Conservation (phyloP, 2,113 vertebrate species). For the Gnathochromis pfefferi region DNA sequence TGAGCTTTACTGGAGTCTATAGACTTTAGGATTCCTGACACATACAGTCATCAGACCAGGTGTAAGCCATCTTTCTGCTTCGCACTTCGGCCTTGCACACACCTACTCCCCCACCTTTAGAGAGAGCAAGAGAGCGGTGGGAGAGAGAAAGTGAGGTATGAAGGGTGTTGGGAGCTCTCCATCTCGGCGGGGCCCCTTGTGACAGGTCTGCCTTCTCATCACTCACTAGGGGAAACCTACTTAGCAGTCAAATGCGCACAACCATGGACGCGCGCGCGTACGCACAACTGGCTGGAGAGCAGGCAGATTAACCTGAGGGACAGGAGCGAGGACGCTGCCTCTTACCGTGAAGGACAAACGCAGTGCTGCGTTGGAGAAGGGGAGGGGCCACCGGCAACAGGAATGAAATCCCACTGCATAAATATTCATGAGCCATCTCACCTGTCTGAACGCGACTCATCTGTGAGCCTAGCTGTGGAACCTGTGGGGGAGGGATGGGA, state of each 20-base stretch:
- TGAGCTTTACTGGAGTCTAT: background rate
- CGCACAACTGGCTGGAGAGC: constrained; percentile 37
- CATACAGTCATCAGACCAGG: background rate
- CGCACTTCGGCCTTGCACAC: constrained; percentile 10
- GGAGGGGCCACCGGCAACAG: constrained; percentile 58
- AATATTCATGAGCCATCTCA: constrained; percentile 73
- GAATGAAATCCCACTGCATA: constrained; percentile 66
- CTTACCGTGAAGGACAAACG: constrained; percentile 71
- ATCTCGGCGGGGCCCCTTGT: constrained; percentile 55
- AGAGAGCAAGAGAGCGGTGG: background rate
- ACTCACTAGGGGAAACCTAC: constrained; percentile 60
- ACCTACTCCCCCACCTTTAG: background rate
- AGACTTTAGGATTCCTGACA: background rate
- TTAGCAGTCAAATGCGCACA: constrained; percentile 44
- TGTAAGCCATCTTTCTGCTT: background rate
- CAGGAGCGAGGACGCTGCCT: constrained; percentile 65
- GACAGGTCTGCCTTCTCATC: constrained; percentile 64
- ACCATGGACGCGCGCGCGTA: background rate
- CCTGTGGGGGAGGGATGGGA: background rate
- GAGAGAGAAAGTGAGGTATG: background rate
- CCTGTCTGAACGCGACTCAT: constrained; percentile 70
- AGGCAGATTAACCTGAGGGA: constrained; percentile 71
- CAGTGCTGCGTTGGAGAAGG: constrained; percentile 51
- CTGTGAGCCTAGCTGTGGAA: constrained; percentile 53
- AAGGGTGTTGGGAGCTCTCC: constrained; percentile 45